Evolutionary conservation across 2,113 vertebrate genomes (phyloP), one percentile per base, ranked within the genome.

Genomic region (Cercocebus atys): DNA sequence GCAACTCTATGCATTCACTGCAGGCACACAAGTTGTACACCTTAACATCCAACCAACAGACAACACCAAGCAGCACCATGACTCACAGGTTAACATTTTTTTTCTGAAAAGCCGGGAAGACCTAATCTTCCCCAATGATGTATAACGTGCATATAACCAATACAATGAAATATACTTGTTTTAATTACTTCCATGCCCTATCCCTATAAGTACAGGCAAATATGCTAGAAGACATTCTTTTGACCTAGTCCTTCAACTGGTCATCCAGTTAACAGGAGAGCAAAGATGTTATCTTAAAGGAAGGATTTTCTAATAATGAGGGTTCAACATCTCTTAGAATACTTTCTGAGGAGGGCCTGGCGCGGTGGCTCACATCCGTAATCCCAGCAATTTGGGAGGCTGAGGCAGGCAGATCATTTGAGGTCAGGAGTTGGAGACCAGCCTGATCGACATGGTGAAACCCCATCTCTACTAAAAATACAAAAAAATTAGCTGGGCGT

Each of bases 191-290:
- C 82, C 70, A 95, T 2, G 13, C 14, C 25, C 40, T 47, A 10
- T 25, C 20, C 12, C 10, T 1, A 4, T 18, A 88, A 82, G 22
- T 64, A 68, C 9, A 52, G 50, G 59, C 23, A 81, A 94, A 43
- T 81, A 86, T 92, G 91, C 61, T 38, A 86, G 70, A 93, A 88
- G 35, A n/a, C 11, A 17, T 57, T 89, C 75, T 95, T 93, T 86
- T 25, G 43, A 84, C 17, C 13, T n/a, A 18, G n/a, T 52, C 79
- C 35, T 73, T 73, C 43, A 10, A n/a, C 4, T 30, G 10, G 32
- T 75, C 14, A 30, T 32, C 12, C 43, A 38, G 12, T 18, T 55
- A 64, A 47, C 43, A 93, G 72, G 13, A 66, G 47, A 93, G 64
- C 27, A 85, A 80, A 9, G 59, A 22, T 20, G 14, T 43, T 32